phyloP scores from a whole-genome alignment of 2,888 invertebrate genomes.

The Euzetes globulus region DNA sequence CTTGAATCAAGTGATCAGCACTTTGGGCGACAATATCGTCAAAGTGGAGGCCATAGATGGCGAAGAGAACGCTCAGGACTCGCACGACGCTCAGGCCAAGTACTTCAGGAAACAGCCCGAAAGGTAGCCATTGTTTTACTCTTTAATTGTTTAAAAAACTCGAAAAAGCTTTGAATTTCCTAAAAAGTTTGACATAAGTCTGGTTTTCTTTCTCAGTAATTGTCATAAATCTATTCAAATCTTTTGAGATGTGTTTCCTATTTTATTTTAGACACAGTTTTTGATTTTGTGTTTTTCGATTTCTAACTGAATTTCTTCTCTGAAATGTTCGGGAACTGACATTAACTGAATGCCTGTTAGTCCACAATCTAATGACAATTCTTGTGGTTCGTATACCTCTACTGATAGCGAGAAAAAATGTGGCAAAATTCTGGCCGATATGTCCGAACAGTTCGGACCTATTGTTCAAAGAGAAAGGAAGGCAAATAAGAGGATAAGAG shows the following conservation, averaged over 20 bases:
- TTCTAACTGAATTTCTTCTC: not conserved
- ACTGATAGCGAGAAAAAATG: not conserved
- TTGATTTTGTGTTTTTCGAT: not conserved
- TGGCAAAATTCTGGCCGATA: not conserved
- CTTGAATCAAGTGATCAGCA: conserved; percentile 23
- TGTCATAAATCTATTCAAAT: no score
- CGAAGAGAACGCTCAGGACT: conserved; percentile 18
- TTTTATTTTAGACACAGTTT: no score
- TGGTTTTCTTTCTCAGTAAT: no score
- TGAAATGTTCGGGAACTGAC: not conserved
- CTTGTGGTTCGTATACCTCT: conserved; percentile 16
- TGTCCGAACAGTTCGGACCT: not conserved
- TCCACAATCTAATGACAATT: conserved; percentile 25
- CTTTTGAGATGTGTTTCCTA: no score
- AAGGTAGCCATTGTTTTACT: no score
- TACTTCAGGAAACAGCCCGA: not conserved
- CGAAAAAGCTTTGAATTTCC: no score
- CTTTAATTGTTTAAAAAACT: no score
- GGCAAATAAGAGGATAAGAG: not conserved
- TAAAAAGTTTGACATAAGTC: no score
- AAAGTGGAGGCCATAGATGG: not conserved
- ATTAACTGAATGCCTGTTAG: not conserved
- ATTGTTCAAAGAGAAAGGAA: not conserved
- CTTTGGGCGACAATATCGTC: conserved; percentile 10
- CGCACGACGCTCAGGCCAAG: not conserved